Base-by-base conservation (phyloP, 2,888 invertebrate species). In the Euplexia lucipara region DNA sequence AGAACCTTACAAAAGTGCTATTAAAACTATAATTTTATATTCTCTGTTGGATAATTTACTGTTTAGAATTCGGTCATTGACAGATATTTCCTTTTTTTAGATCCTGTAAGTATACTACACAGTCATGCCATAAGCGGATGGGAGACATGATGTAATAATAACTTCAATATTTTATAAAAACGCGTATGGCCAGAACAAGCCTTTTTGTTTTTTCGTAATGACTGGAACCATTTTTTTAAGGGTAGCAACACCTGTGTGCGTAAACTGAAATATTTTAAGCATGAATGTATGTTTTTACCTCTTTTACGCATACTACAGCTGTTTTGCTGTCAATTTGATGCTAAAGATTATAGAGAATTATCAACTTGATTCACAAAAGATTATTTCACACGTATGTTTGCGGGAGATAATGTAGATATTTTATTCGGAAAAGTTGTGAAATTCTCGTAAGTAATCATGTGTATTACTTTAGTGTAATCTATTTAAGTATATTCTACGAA, bases 361-460 rank as follows among this genome's bases (percentile, higher is more conserved):
- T 0, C 0, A 32, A 49, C 10, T 44, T 48, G 30, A 44, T 44
- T 30, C 12, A 41, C 18, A 44, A 39, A 58, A 58, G 56, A 70
- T 69, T 63, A 70, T 45, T 75, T 77, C 64, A 81, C 75, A 83
- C 81, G 75, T 81, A 83, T 75, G 76, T 75, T 81, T 75, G 70
- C 44, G 3, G 49, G 34, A 77, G 79, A 84, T 82, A 82, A 84
- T 83, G 83, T 83, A 83, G 75, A 73, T 68, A 78, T 61, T 77
- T 71, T 74, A 70, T 14, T 49, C n/a, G 16, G 57, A 70, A 70
- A 65, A 64, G n/a, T 58, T 47, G 64, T 69, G 41, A 63, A 63
- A 62, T 67, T 58, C 49, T 14, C 42, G 83, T 80, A 61, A 80
- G 83, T 80, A 65, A 35, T 53, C 12, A 8, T 42, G 1, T 54